Evolutionary conservation across 2,113 vertebrate species (phyloP).

Genomic region (Nematolebias whitei): DNA sequence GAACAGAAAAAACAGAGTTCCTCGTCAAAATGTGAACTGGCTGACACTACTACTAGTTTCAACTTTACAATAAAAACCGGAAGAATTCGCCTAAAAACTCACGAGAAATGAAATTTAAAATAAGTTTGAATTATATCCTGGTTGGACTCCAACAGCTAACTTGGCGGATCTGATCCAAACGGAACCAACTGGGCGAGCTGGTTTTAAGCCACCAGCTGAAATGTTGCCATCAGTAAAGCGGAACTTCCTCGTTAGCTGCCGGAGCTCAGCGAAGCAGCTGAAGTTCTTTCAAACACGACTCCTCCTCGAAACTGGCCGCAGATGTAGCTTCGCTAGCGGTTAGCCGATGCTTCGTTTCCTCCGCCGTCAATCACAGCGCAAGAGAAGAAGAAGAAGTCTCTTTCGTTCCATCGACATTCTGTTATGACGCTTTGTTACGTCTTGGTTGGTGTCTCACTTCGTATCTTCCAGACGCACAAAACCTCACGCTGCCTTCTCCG

Average conservation of each 20-base stretch:
- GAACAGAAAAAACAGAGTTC: background rate
- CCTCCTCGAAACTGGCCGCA: background rate
- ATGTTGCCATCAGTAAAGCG: background rate
- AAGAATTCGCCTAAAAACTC: background rate
- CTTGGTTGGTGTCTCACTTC: slow-evolving; percentile 21
- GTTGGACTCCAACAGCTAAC: background rate
- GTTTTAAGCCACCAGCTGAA: slow-evolving; percentile 33
- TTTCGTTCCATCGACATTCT: slow-evolving; percentile 67
- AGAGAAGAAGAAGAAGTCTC: slow-evolving; percentile 57
- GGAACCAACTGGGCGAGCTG: slow-evolving; percentile 25
- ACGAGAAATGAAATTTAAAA: background rate
- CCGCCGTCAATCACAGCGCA: slow-evolving; percentile 17
- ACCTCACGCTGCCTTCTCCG: slow-evolving; percentile 6
- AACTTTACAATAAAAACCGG: too few relatives aligned
- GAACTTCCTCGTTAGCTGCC: rapidly evolving
- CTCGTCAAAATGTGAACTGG: background rate
- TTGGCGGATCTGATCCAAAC: background rate
- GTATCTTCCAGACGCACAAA: background rate
- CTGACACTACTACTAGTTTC: background rate
- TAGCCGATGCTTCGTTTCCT: slow-evolving; percentile 63
- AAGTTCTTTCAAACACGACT: background rate
- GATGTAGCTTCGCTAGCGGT: slow-evolving; percentile 43
- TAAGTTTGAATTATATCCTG: background rate
- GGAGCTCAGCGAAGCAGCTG: background rate
- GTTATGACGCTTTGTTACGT: slow-evolving; percentile 37